Conservation (phyloP, 2,888 invertebrate species). For the Rhingia rostrata region DNA sequence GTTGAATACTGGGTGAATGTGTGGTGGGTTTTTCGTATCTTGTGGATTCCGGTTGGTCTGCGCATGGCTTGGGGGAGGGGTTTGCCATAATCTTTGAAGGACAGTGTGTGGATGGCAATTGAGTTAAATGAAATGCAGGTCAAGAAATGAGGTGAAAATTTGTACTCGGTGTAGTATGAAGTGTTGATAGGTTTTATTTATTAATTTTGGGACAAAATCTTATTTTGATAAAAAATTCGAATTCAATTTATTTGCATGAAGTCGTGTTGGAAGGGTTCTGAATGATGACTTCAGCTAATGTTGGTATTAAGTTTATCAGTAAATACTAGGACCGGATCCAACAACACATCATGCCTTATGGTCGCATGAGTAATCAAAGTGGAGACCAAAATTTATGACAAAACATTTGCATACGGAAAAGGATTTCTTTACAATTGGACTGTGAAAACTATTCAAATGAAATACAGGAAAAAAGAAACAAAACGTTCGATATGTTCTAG, state of each 20-base stretch:
- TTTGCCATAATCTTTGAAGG: conserved; percentile 62
- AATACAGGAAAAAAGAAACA: no score
- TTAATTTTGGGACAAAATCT: neutral
- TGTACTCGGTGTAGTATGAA: neutral
- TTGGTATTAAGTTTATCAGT: no score
- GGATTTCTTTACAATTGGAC: no score
- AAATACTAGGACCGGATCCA: no score
- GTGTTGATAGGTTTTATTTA: neutral
- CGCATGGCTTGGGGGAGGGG: conserved; percentile 38
- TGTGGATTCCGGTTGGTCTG: conserved; percentile 34
- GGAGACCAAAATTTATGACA: no score
- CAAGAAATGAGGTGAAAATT: conserved; percentile 67
- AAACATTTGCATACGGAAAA: no score
- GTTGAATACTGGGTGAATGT: conserved; percentile 21
- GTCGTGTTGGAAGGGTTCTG: no score
- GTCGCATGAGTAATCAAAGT: no score
- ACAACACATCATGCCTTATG: no score
- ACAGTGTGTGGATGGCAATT: conserved; percentile 57
- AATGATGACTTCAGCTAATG: no score
- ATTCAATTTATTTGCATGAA: neutral
- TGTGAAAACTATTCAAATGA: no score
- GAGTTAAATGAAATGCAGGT: conserved; percentile 70
- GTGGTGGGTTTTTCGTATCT: conserved; percentile 35
- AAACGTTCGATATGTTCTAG: no score
- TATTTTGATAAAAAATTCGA: neutral